Conservation (phyloP, 2,888 invertebrate genomes). For the Caenorhabditis panamensis region DNA sequence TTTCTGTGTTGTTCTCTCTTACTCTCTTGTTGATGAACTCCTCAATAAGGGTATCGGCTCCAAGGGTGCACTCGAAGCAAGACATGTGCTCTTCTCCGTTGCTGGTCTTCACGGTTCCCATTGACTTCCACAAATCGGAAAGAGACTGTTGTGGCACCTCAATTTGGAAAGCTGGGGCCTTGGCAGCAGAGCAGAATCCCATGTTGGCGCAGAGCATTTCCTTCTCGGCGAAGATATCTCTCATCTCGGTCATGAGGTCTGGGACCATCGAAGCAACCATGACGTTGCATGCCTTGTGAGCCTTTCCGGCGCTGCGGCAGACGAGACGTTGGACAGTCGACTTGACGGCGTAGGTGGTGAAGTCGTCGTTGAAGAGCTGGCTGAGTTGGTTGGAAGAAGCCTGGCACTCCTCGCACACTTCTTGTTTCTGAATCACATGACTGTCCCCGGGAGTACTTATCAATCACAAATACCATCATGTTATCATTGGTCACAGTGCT, state of each 20-base stretch:
- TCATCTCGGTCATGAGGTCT: conserved; percentile 41
- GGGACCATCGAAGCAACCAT: conserved; percentile 34
- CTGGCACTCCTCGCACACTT: conserved; percentile 59
- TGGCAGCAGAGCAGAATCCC: conserved; percentile 33
- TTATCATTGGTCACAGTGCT: conserved; percentile 42
- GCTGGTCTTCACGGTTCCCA: conserved; percentile 40
- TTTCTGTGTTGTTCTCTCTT: conserved; percentile 4
- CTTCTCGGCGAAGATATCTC: conserved; percentile 39
- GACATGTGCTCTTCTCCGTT: conserved; percentile 57
- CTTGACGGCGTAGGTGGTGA: conserved; percentile 46
- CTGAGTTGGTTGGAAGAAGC: conserved; percentile 32
- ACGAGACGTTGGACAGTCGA: conserved; percentile 41
- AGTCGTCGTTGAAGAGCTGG: conserved; percentile 36
- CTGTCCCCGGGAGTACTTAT: not conserved
- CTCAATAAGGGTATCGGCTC: conserved; percentile 61
- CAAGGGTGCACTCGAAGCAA: conserved; percentile 69
- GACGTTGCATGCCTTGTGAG: conserved; percentile 42
- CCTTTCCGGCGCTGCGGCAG: conserved; percentile 46
- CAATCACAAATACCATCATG: conserved; percentile 35
- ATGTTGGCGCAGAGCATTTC: conserved; percentile 46
- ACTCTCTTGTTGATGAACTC: conserved; percentile 60
- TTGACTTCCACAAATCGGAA: conserved; percentile 36
- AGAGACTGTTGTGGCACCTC: conserved; percentile 16
- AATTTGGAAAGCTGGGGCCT: not conserved
- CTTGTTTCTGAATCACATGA: conserved; percentile 32